Conservation (phyloP, 2,113 vertebrate species). For the Hylia prasina region DNA sequence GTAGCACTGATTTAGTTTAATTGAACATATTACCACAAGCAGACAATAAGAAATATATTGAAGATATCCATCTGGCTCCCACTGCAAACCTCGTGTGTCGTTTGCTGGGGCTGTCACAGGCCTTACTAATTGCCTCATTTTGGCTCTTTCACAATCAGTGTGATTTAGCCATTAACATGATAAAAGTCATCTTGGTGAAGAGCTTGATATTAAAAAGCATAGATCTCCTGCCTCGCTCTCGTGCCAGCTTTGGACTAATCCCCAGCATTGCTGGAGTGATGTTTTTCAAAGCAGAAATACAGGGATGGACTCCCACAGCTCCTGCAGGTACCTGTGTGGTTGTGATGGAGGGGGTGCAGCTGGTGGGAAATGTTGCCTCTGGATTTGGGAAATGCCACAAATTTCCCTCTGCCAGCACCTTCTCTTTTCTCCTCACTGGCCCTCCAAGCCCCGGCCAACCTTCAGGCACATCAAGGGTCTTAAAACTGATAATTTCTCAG, state of each 20-base stretch:
- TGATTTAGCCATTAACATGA: slow-evolving; percentile 67
- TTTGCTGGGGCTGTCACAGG: slow-evolving; percentile 56
- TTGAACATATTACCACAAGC: slow-evolving; percentile 68
- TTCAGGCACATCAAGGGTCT: not conserved
- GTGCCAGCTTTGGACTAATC: not conserved
- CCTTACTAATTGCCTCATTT: slow-evolving; percentile 72
- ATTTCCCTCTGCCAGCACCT: not conserved
- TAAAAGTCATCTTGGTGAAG: slow-evolving; percentile 42
- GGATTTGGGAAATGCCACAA: not conserved
- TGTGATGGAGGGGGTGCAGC: not conserved
- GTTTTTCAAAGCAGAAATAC: slow-evolving; percentile 38
- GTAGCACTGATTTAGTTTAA: slow-evolving; percentile 62
- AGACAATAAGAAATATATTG: slow-evolving; percentile 75
- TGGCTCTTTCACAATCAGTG: slow-evolving; percentile 61
- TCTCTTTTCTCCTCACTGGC: not conserved
- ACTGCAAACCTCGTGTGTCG: not conserved
- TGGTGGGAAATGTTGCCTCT: not conserved
- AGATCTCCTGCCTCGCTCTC: slow-evolving; percentile 66
- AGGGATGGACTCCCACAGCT: not conserved
- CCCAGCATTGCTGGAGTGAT: slow-evolving; percentile 46
- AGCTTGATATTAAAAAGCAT: slow-evolving; percentile 76
- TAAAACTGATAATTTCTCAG: not conserved
- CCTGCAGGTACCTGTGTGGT: not conserved
- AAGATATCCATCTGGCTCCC: slow-evolving; percentile 75
- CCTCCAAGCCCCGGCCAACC: not conserved